These are phyloP conservation scores for Nematostella vectensis DNA, from an alignment of 92 coral and sea anemone species.

Conservation along the genomic window DNA sequence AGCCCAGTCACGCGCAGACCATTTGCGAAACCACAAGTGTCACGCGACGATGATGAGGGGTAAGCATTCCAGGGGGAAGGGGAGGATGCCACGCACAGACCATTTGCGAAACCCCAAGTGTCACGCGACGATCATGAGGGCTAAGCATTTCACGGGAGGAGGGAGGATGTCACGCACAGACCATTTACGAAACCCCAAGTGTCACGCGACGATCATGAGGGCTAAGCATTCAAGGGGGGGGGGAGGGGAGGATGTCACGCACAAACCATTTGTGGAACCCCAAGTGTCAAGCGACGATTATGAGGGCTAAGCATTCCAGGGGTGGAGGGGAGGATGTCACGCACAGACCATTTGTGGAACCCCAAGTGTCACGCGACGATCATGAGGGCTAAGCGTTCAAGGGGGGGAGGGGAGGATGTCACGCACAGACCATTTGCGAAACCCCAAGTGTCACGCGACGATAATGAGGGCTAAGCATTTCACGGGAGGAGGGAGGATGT, in stretches of 20 bases:
- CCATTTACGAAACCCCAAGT: constrained; percentile 51
- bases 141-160: too few species aligned
- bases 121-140: constrained; percentile 1
- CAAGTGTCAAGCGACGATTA: constrained; percentile 12
- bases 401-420: too few species aligned
- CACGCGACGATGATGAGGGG: constrained; percentile 9
- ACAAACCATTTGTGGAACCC: constrained; percentile 58
- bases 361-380: constrained; percentile 11
- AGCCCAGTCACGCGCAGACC: constrained; percentile 91
- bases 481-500: too few species aligned
- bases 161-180: constrained; percentile 79
- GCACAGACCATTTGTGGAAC: constrained; percentile 64
- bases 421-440: constrained; percentile 75
- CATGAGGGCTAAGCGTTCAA: constrained; percentile 22
- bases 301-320: constrained; percentile 18
- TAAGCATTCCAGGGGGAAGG: too few species aligned
- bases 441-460: constrained; percentile 14
- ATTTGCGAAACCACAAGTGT: constrained; percentile 37
- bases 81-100: constrained; percentile 82
- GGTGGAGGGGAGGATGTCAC: too few species aligned
- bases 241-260: too few species aligned
- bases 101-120: constrained; percentile 43
- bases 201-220: constrained; percentile 1
- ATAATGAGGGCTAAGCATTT: constrained; percentile 16
- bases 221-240: too few species aligned